Base-by-base conservation (phyloP, 2,888 invertebrate species). In the Dryobota labecula region DNA sequence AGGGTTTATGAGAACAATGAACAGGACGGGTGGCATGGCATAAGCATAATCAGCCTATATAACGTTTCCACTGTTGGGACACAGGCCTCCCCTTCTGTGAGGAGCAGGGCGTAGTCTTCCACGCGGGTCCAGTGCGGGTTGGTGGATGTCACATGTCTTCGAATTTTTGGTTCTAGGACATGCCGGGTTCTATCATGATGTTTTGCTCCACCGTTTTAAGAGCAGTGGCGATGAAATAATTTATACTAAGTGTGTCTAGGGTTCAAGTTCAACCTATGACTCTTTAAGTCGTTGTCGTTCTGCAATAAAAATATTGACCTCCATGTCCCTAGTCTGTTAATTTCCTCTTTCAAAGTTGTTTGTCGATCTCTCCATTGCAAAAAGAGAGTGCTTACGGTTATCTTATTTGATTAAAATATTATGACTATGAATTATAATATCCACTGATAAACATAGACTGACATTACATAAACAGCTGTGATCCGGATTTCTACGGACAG, bases 1-100 rank as follows among this genome's bases (percentile, higher is more conserved):
- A 27, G 3, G 15, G 5, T 15, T 54, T n/a, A 18, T 70, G 20
- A 75, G 56, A 61, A 49, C n/a, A 11, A 36, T 38, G 20, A 18
- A 5, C 0, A 9, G 45, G 2, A 20, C 1, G 0, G 5, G 0
- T 33, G 24, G 24, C 11, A 27, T 41, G 4, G 47, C n/a, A 11
- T n/a, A 5, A 8, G 27, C 41, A 20, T 41, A 13, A 11, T 58
- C 11, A 11, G 24, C 24, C 11, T 24, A 7, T 11, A 20, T 18
- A 20, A 13, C 18, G 18, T 4, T n/a, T n/a, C 6, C 30, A 43
- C 30, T 30, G 30, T 9, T 30, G 15, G 27, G 30, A 6, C 45
- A 33, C 6, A 47, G n/a, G 33, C n/a, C 2, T n/a, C 43, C 30
- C n/a, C 30, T 0, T 33, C n/a, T 61, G 24, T 58, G 11, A 18